Percentiles rank a stretch among this genome's conserved stretches.
Evolutionary conservation across 2,888 invertebrate genomes (phyloP).

Genomic region (Lacanobia oleracea): DNA sequence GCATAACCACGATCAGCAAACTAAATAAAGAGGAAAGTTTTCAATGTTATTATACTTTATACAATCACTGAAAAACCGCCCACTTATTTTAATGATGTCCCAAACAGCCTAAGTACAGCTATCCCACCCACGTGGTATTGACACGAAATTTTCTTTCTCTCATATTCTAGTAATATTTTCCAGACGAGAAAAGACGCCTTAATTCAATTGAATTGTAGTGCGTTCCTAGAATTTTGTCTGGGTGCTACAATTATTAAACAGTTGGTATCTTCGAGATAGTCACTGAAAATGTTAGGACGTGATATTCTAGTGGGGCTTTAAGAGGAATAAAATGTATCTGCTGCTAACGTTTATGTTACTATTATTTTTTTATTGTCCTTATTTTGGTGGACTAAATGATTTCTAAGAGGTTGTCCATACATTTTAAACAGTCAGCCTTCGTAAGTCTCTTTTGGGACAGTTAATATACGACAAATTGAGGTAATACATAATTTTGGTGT

Average conservation of each 20-base stretch:
- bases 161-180: constrained; percentile 10
- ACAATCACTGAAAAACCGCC: background rate
- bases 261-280: constrained; percentile 19
- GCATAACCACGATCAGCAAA: no score
- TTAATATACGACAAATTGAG: no score
- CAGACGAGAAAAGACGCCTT: background rate
- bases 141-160: constrained; percentile 14
- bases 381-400: no score
- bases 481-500: no score
- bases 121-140: background rate
- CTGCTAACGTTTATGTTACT: background rate
- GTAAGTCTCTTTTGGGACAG: no score
- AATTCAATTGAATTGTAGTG: constrained; percentile 22
- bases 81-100: background rate
- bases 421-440: no score
- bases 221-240: constrained; percentile 30
- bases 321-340: background rate
- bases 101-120: background rate
- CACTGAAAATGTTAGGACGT: constrained; percentile 16
- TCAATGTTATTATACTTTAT: background rate
- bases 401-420: no score
- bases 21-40: no score
- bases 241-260: constrained; percentile 41
- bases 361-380: no score
- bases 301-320: background rate